These are phyloP conservation scores for Chiridota heheva DNA, from an alignment of 35 echinoderm and acorn worm species.

Conservation along the genomic window DNA sequence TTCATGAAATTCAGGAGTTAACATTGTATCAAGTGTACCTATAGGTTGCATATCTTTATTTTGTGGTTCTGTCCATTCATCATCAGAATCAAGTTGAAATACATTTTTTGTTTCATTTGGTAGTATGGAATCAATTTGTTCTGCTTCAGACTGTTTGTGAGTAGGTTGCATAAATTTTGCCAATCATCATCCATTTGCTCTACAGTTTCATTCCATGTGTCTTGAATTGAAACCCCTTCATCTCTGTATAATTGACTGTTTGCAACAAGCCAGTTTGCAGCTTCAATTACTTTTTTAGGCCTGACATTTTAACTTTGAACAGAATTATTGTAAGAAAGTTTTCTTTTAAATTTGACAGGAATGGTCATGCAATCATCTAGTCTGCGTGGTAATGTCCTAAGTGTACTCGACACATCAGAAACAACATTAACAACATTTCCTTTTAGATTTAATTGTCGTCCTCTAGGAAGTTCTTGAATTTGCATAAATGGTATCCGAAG, in stretches of 20 bases:
- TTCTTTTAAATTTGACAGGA: constrained; percentile 47
- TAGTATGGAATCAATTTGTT: background rate
- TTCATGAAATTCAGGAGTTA: constrained; percentile 25
- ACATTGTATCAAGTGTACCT: constrained; percentile 50
- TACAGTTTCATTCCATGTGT: background rate
- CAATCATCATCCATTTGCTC: constrained; percentile 19
- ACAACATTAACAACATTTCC: constrained; percentile 56
- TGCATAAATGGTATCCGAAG: constrained; percentile 57
- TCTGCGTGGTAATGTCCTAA: constrained; percentile 16
- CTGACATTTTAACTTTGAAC: constrained; percentile 38
- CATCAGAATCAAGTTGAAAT: constrained; percentile 1
- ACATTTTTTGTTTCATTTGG: background rate
- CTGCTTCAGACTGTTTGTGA: background rate
- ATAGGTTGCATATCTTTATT: constrained; percentile 15
- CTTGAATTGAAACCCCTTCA: background rate
- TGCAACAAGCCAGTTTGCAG: constrained; percentile 35
- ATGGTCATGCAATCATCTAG: constrained; percentile 41
- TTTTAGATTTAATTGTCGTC: constrained; percentile 31
- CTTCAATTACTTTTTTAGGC: constrained; percentile 48
- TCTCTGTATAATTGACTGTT: constrained; percentile 50
- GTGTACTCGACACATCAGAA: constrained; percentile 34
- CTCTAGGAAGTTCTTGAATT: constrained; percentile 56
- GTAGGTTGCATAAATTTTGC: constrained; percentile 12
- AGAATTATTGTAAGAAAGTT: constrained; percentile 38
- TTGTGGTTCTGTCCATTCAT: constrained; percentile 48